Conservation (phyloP, 2,888 invertebrate species). For the Lacanobia wlatinum region DNA sequence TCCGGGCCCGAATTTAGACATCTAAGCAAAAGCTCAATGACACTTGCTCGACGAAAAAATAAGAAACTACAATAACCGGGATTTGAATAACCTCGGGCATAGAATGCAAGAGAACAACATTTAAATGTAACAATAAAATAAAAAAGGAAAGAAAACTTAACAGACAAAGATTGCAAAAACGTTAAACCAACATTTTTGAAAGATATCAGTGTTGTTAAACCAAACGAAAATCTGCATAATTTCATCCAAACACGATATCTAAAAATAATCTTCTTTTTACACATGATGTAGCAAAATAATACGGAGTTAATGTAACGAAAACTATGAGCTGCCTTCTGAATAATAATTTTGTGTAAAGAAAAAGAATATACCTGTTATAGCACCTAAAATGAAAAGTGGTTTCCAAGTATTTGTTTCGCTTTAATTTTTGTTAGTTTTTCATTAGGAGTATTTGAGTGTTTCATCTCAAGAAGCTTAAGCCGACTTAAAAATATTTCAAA, state of each 20-base stretch:
- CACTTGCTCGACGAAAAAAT: too few species aligned
- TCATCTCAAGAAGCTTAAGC: conserved; percentile 5
- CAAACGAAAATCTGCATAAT: conserved; percentile 7
- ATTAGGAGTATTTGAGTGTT: conserved; percentile 33
- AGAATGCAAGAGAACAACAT: too few species aligned
- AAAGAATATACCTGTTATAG: conserved; percentile 7
- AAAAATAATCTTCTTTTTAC: conserved; percentile 29
- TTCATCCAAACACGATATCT: not conserved
- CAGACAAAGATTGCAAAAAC: too few species aligned
- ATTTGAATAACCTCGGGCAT: too few species aligned
- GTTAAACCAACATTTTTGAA: too few species aligned
- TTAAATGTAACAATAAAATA: too few species aligned
- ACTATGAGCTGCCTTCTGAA: conserved; percentile 40
- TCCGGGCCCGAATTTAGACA: too few species aligned
- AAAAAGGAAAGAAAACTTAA: too few species aligned
- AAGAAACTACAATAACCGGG: too few species aligned
- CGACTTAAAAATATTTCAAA: not conserved
- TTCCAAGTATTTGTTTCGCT: conserved; percentile 32
- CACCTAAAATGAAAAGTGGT: conserved; percentile 25
- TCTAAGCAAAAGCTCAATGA: too few species aligned
- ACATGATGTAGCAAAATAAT: conserved; percentile 29
- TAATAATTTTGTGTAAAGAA: conserved; percentile 27
- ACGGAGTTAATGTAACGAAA: conserved; percentile 50
- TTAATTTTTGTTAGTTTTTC: conserved; percentile 53
- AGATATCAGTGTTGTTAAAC: not conserved